Base-by-base conservation (phyloP, 2,113 vertebrate species). In the Mionectes macconnelli region DNA sequence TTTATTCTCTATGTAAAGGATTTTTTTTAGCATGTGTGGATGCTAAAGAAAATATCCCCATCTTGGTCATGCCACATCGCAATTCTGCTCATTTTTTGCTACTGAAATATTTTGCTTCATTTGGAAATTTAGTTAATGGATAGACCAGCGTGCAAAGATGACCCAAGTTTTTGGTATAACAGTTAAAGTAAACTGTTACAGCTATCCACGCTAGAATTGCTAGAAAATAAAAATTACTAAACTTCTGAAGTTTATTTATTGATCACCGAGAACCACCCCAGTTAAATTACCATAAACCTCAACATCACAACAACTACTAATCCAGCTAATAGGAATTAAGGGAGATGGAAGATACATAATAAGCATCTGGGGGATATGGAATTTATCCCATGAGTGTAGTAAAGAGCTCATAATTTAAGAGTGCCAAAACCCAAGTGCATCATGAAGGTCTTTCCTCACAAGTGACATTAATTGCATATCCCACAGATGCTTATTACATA, bases 391-490 rank as follows among this genome's bases (percentile, higher is more conserved):
- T 42, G 97, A 94, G 97, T 96, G 86, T 92, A 94, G 62, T 97
- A 96, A 97, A 97, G 94, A 89, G 87, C 95, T 96, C 83, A 82
- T 97, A 97, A 98, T 97, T 98, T 97, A 97, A 96, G 83, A 97
- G 89, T 97, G 96, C 94, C 96, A 96, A 98, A 98, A 97, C 96
- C 96, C 97, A 96, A 97, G 94, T 95, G 97, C 95, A 96, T 96
- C 97, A 97, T 96, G 92, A 98, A 96, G 96, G 94, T 91, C 95
- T 96, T 98, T 97, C 96, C 97, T 98, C 96, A 97, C 97, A 97
- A 97, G 96, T 97, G 96, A 96, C 96, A 97, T 97, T 97, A 97
- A 97, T 56, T 97, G 92, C 94, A 97, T 88, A 97, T 96, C 96
- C 96, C 96, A 97, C 93, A 97, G 96, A 98, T 96, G 94, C 97